phyloP scores from a whole-genome alignment of 2,113 vertebrate genomes.

The Nannobrachium achirus region DNA sequence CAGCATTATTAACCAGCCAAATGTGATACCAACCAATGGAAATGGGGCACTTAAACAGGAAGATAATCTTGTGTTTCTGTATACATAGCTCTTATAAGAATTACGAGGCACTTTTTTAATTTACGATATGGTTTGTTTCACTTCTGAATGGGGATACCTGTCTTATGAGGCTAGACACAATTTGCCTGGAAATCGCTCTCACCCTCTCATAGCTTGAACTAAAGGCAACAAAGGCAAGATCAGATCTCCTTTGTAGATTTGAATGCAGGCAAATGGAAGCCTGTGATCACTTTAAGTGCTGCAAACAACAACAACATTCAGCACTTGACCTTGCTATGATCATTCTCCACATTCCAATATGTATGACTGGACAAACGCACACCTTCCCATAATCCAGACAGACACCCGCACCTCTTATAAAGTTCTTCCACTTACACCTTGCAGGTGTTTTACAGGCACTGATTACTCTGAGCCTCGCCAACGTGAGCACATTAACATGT shows the following conservation, averaged over 20 bases:
- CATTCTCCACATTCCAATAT: constrained; percentile 60
- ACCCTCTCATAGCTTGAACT: constrained; percentile 38
- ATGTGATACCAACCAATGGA: constrained; percentile 73
- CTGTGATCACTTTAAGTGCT: constrained; percentile 64
- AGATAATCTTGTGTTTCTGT: constrained; percentile 64
- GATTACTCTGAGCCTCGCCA: constrained; percentile 36
- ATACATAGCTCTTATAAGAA: constrained; percentile 57
- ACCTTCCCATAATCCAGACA: constrained; percentile 29
- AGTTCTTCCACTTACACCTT: constrained; percentile 40
- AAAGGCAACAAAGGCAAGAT: constrained; percentile 60
- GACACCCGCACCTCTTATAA: constrained; percentile 24
- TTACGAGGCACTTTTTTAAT: constrained; percentile 69
- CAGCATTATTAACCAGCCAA: constrained; percentile 82
- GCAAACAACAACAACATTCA: constrained; percentile 53
- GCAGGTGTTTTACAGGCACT: constrained; percentile 46
- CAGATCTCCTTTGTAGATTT: constrained; percentile 54
- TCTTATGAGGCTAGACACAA: constrained; percentile 33
- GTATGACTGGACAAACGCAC: constrained; percentile 33
- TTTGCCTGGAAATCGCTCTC: constrained; percentile 30
- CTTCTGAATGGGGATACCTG: constrained; percentile 47
- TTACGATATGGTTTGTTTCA: constrained; percentile 54
- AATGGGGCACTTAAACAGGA: constrained; percentile 69
- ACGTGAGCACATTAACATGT: constrained; percentile 59
- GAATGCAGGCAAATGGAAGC: constrained; percentile 50
- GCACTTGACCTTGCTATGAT: constrained; percentile 54